A percentile compares a stretch with the other conserved stretches of the same genome.
Evolutionary conservation across 2,888 invertebrate genomes (phyloP).

Genomic region (Leucania comma): DNA sequence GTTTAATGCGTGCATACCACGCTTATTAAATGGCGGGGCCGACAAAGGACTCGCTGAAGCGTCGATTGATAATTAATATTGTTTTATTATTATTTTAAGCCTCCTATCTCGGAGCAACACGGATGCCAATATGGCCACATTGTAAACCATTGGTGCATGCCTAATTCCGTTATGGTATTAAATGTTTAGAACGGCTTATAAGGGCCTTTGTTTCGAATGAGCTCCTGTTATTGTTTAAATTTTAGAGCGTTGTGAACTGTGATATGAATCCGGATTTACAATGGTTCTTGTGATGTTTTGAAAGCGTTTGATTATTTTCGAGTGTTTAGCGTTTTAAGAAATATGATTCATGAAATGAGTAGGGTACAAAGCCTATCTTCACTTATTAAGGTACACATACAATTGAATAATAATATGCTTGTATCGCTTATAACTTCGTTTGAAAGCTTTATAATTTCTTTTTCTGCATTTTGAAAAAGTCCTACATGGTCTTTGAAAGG

Average conservation of each 20-base stretch:
- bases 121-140: conserved; percentile 65
- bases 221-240: conserved; percentile 29
- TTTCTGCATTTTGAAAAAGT: no score
- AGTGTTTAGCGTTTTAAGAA: not conserved
- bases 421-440: no score
- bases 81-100: conserved; percentile 88
- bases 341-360: not conserved
- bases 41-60: conserved; percentile 65
- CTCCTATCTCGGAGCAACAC: conserved; percentile 78
- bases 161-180: conserved; percentile 80
- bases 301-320: not conserved
- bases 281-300: not conserved
- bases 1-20: conserved; percentile 85
- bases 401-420: no score
- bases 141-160: conserved; percentile 77
- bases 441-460: no score
- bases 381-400: no score
- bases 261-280: conserved; percentile 5
- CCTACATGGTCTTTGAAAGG: no score
- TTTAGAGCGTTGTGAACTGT: conserved; percentile 15
- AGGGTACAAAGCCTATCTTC: not conserved
- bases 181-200: conserved; percentile 79
- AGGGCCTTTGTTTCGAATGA: conserved; percentile 56
- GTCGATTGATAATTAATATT: conserved; percentile 83
- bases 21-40: conserved; percentile 78